Evolutionary conservation across 2,888 invertebrate genomes (phyloP), one percentile per base, ranked within the genome.

Genomic region (Tenthredo scrophulariae): DNA sequence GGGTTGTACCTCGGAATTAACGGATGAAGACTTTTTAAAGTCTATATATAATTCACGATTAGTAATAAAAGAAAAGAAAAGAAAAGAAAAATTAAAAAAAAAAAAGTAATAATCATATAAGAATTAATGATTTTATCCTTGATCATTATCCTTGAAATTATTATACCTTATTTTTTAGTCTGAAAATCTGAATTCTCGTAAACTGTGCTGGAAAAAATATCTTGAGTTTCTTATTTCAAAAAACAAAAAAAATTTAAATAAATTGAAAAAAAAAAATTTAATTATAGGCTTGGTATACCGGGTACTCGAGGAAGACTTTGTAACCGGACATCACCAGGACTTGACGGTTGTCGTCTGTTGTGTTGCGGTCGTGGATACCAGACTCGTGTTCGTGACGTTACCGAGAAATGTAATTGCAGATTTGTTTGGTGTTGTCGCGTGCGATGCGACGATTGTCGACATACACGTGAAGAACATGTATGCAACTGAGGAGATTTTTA

Each of bases 401-500:
- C 96, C 90, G 97, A 98, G 92, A 97, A 98, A 93, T 98, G 98
- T 94, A 96, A 97, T 91, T 98, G 98, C 93, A 96, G 96, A 88
- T 98, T 98, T 92, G 97, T 97, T 86, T 98, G 98, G 98, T 98
- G 98, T 94, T 98, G 98, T 94, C 95, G 96, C 88, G 98, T 98
- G 2, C 96, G 96, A 90, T 98, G 98, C 94, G 97, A 97, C 91
- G 95, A 96, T 87, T 98, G 98, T 93, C 95, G 96, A 88, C 96
- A 96, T 90, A 96, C 96, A 91, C 95, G 96, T 88, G 97, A 98
- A 90, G 97, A 97, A 91, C 97, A 98, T 92, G 96, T 97, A 91
- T 98, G 98, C 94, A 98, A 98, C 94, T 98, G 95, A 95, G 83
- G 75, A 72, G 29, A 50, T 67, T 26, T n/a, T 84, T 37, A 26